Conservation (phyloP, 2,888 invertebrate genomes). For the Macrosoma leucophasiata region DNA sequence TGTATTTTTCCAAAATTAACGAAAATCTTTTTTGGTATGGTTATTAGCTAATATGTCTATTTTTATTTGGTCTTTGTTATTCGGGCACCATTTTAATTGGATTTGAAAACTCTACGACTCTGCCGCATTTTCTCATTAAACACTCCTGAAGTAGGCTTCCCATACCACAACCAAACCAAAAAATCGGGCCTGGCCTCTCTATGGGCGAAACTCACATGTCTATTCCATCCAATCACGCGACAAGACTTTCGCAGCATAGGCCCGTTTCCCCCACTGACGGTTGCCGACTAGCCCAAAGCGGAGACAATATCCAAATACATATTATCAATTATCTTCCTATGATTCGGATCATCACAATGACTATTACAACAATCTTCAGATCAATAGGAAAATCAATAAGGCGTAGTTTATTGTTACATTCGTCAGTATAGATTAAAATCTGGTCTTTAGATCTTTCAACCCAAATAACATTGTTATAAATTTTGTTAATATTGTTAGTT, state of each 20-base stretch:
- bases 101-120: too few species aligned
- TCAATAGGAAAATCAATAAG: not conserved
- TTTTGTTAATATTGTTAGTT: not conserved
- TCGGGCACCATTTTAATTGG: too few species aligned
- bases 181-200: not conserved
- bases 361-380: not conserved
- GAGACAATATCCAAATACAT: not conserved
- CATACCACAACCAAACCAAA: not conserved
- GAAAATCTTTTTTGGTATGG: too few species aligned
- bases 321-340: not conserved
- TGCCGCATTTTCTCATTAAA: not conserved
- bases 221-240: not conserved
- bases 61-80: too few species aligned
- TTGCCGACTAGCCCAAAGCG: not conserved
- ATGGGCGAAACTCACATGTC: not conserved
- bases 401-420: not conserved
- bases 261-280: not conserved
- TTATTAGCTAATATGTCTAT: too few species aligned
- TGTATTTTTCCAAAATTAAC: too few species aligned
- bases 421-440: too few species aligned
- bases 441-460: not conserved
- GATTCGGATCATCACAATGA: too few species aligned
- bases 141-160: not conserved
- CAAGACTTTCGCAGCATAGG: not conserved
- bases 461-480: constrained; percentile 2